phyloP scores from a whole-genome alignment of 1,140 invertebrate genomes.

The Drosophila gunungcola region DNA sequence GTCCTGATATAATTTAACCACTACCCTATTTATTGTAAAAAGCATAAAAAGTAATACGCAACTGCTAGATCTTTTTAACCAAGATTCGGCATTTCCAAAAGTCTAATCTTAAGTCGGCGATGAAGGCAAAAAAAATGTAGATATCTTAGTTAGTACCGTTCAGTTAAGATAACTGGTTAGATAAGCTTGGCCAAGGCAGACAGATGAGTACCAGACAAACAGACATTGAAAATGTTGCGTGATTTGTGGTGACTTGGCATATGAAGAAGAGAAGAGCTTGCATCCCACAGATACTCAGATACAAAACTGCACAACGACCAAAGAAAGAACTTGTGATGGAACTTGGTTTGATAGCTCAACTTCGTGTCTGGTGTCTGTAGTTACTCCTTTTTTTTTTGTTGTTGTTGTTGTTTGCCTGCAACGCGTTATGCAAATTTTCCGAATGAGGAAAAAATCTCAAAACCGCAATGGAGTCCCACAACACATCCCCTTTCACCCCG shows the following conservation, averaged over 20 bases:
- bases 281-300: constrained; percentile 11
- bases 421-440: constrained; percentile 74
- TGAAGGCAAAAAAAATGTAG: constrained; percentile 19
- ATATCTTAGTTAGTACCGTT: constrained; percentile 50
- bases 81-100: constrained; percentile 32
- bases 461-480: constrained; percentile 29
- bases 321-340: constrained; percentile 37
- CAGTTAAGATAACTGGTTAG: constrained; percentile 49
- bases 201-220: constrained; percentile 41
- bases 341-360: constrained; percentile 34
- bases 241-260: constrained; percentile 55
- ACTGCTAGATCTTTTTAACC: neutral
- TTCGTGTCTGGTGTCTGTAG: constrained; percentile 19
- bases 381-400: constrained; percentile 1
- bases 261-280: constrained; percentile 8
- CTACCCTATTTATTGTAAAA: too few relatives aligned
- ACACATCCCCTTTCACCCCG: neutral
- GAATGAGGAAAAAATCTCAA: constrained; percentile 38
- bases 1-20: too few relatives aligned
- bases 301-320: constrained; percentile 21
- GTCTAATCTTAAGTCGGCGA: constrained; percentile 1
- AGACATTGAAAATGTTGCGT: constrained; percentile 45
- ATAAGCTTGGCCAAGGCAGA: constrained; percentile 38
- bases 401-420: constrained; percentile 32
- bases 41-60: neutral